Percentiles rank a stretch among this genome's conserved stretches.
Evolutionary conservation across 1,140 invertebrate species (phyloP).

Genomic region (Dendroctonus valens): DNA sequence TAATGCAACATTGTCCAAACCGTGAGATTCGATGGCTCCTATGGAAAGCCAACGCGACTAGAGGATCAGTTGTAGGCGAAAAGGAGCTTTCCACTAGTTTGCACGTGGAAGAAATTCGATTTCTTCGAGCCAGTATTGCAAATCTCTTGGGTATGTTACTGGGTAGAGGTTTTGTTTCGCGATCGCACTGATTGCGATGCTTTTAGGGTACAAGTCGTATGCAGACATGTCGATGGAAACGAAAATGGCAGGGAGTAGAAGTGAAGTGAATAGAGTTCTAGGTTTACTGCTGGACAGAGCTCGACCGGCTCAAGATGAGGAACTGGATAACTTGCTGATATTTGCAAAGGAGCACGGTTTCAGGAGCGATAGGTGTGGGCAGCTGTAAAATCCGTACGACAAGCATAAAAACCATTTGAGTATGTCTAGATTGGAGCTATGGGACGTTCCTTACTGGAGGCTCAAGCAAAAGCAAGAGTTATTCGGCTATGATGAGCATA

Average conservation of each 20-base stretch:
- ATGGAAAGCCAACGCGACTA: constrained; percentile 73
- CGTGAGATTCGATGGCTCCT: constrained; percentile 73
- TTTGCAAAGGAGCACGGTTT: constrained; percentile 78
- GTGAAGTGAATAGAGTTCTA: constrained; percentile 74
- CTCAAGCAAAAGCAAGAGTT: constrained; percentile 66
- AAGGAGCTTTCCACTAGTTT: constrained; percentile 69
- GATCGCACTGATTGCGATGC: neutral
- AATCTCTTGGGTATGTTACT: constrained; percentile 55
- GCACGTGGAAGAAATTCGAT: constrained; percentile 75
- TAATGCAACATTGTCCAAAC: constrained; percentile 81
- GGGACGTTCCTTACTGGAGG: constrained; percentile 87
- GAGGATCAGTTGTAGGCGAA: constrained; percentile 66
- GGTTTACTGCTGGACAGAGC: constrained; percentile 66
- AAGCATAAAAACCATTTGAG: constrained; percentile 1
- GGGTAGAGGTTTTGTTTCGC: neutral
- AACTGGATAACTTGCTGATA: constrained; percentile 68
- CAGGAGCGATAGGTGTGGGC: constrained; percentile 50
- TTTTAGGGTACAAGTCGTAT: constrained; percentile 70
- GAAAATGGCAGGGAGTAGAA: constrained; percentile 86
- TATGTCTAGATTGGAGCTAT: constrained; percentile 61
- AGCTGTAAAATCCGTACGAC: constrained; percentile 11
- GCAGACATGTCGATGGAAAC: constrained; percentile 89
- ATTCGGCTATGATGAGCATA: constrained; percentile 68
- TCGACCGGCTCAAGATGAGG: constrained; percentile 70
- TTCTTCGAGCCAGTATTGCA: constrained; percentile 67